Evolutionary conservation across 30 jellyfish, hydroid and myxozoan genomes (phyloP).

Genomic region (Turritopsis dohrnii): DNA sequence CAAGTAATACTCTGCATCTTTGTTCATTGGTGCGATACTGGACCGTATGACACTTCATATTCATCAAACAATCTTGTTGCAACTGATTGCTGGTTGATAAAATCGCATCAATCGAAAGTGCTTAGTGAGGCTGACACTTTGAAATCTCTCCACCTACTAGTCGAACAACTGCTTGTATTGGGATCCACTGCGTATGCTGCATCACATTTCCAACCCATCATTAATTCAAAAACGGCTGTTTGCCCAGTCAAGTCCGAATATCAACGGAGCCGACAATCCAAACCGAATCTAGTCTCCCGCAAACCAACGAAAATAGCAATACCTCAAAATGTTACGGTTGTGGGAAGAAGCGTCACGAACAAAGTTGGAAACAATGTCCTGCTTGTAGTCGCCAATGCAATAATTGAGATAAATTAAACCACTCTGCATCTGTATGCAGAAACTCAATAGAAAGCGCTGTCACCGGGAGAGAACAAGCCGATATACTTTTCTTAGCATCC

Average conservation of each 20-base stretch:
- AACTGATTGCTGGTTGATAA: background rate
- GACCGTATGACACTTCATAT: too few species aligned
- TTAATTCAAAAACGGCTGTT: background rate
- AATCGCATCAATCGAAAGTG: background rate
- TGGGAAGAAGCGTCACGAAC: background rate
- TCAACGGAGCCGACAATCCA: background rate
- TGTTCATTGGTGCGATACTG: background rate
- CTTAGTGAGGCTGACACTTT: too few species aligned
- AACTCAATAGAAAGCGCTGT: too few species aligned
- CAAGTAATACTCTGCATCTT: background rate
- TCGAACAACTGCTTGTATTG: background rate
- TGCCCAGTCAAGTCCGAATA: background rate
- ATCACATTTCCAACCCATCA: background rate
- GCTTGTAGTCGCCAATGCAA: background rate
- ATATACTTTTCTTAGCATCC: too few species aligned
- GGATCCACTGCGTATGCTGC: slow-evolving; percentile 6
- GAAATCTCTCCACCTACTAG: too few species aligned
- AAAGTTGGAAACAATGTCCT: background rate
- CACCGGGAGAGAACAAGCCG: too few species aligned
- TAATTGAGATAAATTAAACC: too few species aligned
- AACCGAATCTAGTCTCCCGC: too few species aligned
- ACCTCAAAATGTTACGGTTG: background rate
- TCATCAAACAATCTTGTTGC: background rate
- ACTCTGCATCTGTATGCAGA: too few species aligned
- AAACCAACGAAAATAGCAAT: background rate